phyloP scores from a whole-genome alignment of 2,888 invertebrate genomes.

The Pollenia griseotomentosa region DNA sequence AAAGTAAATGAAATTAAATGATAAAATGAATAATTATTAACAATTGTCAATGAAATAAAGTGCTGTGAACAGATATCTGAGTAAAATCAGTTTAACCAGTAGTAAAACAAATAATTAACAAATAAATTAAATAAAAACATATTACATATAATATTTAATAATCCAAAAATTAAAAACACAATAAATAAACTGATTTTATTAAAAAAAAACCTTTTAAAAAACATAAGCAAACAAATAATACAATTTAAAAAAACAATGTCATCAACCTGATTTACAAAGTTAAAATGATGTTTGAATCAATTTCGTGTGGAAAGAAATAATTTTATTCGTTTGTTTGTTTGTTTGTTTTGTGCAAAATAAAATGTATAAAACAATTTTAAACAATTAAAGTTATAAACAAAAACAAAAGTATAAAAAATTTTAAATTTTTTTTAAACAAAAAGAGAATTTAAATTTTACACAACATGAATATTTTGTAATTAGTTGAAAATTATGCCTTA shows the following conservation, averaged over 20 bases:
- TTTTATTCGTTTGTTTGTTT: conserved; percentile 2
- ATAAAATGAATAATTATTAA: conserved; percentile 59
- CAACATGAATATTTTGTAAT: conserved; percentile 69
- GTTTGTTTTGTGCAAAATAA: conserved; percentile 33
- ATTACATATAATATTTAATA: conserved; percentile 12
- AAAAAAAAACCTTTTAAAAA: conserved; percentile 37
- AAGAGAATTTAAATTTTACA: conserved; percentile 67
- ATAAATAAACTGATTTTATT: conserved; percentile 64
- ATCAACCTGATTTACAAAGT: conserved; percentile 59
- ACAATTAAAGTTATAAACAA: conserved; percentile 17
- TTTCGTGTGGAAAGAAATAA: not conserved
- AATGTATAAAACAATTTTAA: conserved; percentile 57
- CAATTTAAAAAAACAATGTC: conserved; percentile 11
- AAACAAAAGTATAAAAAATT: conserved; percentile 32
- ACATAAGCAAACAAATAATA: conserved; percentile 40
- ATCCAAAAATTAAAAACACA: not conserved
- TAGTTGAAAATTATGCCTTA: conserved; percentile 73
- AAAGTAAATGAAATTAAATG: conserved; percentile 43
- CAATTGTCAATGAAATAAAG: conserved; percentile 76
- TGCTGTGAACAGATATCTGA: conserved; percentile 76
- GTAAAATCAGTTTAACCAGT: conserved; percentile 72
- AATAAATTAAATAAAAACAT: conserved; percentile 32
- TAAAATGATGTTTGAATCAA: conserved; percentile 23
- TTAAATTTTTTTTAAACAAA: conserved; percentile 60
- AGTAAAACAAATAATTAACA: conserved; percentile 63